A percentile compares a stretch with the other conserved stretches of the same genome.
Conservation (phyloP, 2,888 invertebrate genomes). For the Stomorhina lunata region DNA sequence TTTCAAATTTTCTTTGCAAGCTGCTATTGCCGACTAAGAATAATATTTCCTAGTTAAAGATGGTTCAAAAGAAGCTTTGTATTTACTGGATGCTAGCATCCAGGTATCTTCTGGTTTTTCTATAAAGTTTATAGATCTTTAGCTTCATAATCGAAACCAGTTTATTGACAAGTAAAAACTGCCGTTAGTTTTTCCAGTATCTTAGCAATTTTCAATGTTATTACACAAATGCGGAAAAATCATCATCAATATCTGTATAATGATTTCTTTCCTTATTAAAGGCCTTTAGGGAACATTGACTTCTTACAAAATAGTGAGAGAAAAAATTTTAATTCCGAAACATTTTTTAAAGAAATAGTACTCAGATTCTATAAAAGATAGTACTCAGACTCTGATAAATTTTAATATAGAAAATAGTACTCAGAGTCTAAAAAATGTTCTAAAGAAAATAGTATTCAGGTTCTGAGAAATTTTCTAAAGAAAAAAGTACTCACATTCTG, state of each 20-base stretch:
- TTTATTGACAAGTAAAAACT: slow-evolving; percentile 44
- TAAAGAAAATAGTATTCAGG: too few relatives aligned
- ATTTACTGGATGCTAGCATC: slow-evolving; percentile 5
- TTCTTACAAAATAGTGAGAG: neutral
- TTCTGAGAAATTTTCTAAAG: too few relatives aligned
- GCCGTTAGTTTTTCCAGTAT: slow-evolving; percentile 49
- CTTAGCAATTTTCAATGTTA: slow-evolving; percentile 40
- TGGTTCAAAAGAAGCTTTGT: slow-evolving; percentile 1
- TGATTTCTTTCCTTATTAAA: neutral
- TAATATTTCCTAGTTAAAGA: neutral
- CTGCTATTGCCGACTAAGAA: neutral
- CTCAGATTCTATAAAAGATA: too few relatives aligned
- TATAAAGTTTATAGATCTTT: slow-evolving; percentile 10
- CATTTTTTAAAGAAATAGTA: neutral
- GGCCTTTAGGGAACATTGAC: neutral
- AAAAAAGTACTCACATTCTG: too few relatives aligned
- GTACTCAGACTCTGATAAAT: too few relatives aligned
- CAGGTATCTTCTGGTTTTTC: neutral
- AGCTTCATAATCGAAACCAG: slow-evolving; percentile 32
- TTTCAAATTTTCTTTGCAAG: neutral
- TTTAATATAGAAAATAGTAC: too few relatives aligned
- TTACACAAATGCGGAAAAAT: slow-evolving; percentile 13
- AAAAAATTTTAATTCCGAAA: neutral
- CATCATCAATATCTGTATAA: neutral
- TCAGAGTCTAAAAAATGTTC: too few relatives aligned